Percentiles rank a stretch among this genome's conserved stretches.
Evolutionary conservation across 2,888 invertebrate species (phyloP).

Genomic region (Oligia latruncula): DNA sequence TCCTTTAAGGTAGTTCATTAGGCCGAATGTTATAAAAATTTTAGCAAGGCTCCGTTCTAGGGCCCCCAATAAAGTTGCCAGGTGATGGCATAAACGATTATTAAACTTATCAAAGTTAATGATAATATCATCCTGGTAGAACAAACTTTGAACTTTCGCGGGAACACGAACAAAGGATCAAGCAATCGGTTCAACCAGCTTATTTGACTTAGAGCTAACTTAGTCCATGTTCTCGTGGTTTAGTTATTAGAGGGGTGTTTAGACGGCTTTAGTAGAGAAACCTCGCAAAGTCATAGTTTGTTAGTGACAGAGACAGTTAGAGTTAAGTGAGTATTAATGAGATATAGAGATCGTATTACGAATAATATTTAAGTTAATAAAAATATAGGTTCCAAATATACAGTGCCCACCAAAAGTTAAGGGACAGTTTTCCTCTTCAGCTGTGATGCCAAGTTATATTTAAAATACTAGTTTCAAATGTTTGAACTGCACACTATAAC

Average conservation of each 20-base stretch:
- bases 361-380: too few species aligned
- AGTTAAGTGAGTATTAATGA: conserved; percentile 15
- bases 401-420: not conserved
- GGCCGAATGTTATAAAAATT: not conserved
- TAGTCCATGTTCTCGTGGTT: conserved; percentile 42
- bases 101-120: conserved; percentile 39
- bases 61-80: not conserved
- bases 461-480: not conserved
- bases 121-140: conserved; percentile 37
- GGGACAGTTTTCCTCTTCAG: not conserved
- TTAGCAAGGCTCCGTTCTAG: too few species aligned
- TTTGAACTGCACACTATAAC: too few species aligned
- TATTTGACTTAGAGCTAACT: conserved; percentile 59
- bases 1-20: not conserved
- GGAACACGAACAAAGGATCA: conserved; percentile 56
- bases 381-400: too few species aligned
- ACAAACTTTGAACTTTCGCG: conserved; percentile 41
- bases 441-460: not conserved
- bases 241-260: conserved; percentile 49
- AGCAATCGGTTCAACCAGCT: conserved; percentile 58
- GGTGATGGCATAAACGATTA: not conserved
- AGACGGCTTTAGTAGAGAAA: conserved; percentile 36
- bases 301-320: conserved; percentile 39
- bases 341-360: conserved; percentile 6
- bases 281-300: conserved; percentile 41